Evolutionary conservation across 2,113 vertebrate species (phyloP), one percentile per base, ranked within the genome.

Genomic region (Heterochromis multidens): DNA sequence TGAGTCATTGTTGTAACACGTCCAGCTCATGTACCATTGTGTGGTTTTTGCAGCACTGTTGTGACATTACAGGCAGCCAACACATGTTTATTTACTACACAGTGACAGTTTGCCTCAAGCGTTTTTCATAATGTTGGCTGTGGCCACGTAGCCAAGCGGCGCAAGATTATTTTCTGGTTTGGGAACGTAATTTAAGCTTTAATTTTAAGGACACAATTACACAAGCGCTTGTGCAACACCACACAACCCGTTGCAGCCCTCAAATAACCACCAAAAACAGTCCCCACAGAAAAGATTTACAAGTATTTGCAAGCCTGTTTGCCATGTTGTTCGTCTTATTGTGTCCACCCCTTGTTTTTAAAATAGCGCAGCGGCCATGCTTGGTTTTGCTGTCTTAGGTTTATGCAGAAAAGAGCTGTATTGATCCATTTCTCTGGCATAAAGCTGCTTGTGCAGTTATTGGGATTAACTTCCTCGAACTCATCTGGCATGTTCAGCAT

Each of bases 401-500:
- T 65, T 27, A n/a, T 77, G 76, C 79, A 65, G 84, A 91, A 65
- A 43, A 74, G 80, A 59, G 33, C 58, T 4, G 65, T 65, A 88
- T 92, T 40, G 87, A 94, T 90, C 81, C 31, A 21, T 76, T 17
- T 52, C 57, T 61, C 14, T 77, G 52, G 63, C 62, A 10, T 85
- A 57, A 60, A 84, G 87, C 84, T 80, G 85, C 67, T 86, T 86
- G 80, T 87, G 79, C 84, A 81, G 56, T 89, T 92, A 63, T 89
- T 88, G 54, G 81, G 79, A 86, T 91, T 83, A 82, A 82, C 79
- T 27, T 91, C 85, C 79, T 78, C 60, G 23, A 13, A 80, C 52
- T 60, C 77, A 82, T 88, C 85, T 40, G 77, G 49, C 61, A 46
- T 54, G 77, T 59, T 91, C 87, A 82, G 85, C 81, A 23, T 77